phyloP scores from a whole-genome alignment of 1,140 invertebrate species.

The Lanistes nyassanus region DNA sequence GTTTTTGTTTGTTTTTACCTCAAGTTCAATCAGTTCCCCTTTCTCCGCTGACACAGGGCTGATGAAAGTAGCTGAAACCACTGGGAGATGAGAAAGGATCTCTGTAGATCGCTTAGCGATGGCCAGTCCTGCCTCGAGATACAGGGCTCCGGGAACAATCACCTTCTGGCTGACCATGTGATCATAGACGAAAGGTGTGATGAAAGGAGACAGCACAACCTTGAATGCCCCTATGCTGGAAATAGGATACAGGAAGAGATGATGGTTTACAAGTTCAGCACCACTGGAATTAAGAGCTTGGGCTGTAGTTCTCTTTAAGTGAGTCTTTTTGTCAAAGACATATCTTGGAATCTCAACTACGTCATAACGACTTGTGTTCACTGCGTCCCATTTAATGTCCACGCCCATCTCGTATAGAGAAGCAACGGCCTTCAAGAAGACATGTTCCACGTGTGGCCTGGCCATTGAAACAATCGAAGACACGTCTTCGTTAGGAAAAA shows the following conservation, averaged over 20 bases:
- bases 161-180: background rate
- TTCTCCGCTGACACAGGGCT: too few relatives aligned
- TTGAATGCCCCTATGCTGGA: background rate
- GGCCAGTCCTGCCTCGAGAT: constrained; percentile 12
- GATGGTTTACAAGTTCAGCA: background rate
- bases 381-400: constrained; percentile 32
- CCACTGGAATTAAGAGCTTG: background rate
- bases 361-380: constrained; percentile 11
- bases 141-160: background rate
- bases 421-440: constrained; percentile 20
- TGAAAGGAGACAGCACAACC: constrained; percentile 17
- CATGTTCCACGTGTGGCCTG: constrained; percentile 24
- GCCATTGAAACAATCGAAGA: constrained; percentile 41
- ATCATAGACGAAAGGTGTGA: background rate
- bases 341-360: constrained; percentile 29
- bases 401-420: constrained; percentile 29
- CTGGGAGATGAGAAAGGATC: too few relatives aligned
- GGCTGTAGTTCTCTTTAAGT: too few relatives aligned
- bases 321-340: constrained; percentile 24
- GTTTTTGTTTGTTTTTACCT: too few relatives aligned
- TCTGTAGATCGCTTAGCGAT: background rate
- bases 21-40: too few relatives aligned
- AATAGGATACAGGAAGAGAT: background rate
- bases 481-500: constrained; percentile 27
- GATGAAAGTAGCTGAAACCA: too few relatives aligned